These are phyloP conservation scores for Ctenicera cuprea DNA, from an alignment of 2,888 invertebrate species.

Conservation along the genomic window DNA sequence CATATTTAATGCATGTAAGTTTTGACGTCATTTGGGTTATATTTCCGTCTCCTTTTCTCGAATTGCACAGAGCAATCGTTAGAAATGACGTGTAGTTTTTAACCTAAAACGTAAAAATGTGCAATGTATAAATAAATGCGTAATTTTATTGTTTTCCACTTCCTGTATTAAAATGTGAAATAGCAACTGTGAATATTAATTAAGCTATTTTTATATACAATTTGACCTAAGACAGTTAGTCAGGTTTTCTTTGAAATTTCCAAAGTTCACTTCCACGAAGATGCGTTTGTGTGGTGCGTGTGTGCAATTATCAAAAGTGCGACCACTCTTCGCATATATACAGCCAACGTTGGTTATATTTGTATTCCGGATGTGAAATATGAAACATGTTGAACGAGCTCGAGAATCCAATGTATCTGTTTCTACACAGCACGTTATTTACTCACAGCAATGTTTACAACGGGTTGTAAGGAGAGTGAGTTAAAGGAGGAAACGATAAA, in stretches of 20 bases:
- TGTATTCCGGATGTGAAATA: constrained; percentile 40
- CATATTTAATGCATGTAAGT: constrained; percentile 28
- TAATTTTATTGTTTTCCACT: constrained; percentile 53
- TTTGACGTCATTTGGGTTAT: constrained; percentile 45
- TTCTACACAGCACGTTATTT: constrained; percentile 23
- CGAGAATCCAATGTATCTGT: constrained; percentile 29
- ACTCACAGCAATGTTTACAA: constrained; percentile 23
- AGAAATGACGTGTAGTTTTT: constrained; percentile 46
- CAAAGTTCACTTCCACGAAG: constrained; percentile 18
- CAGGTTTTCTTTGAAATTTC: constrained; percentile 24
- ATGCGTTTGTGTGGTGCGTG: constrained; percentile 24
- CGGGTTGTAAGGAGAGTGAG: not conserved
- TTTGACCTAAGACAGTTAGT: constrained; percentile 30
- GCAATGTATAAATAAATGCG: constrained; percentile 51
- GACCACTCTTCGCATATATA: not conserved
- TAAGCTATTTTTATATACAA: constrained; percentile 29
- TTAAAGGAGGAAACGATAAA: not conserved
- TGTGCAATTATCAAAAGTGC: constrained; percentile 15
- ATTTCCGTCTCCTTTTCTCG: constrained; percentile 39
- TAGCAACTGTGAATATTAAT: constrained; percentile 46
- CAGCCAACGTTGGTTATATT: constrained; percentile 18
- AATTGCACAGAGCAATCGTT: not conserved
- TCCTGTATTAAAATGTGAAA: constrained; percentile 51
- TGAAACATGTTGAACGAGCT: constrained; percentile 33
- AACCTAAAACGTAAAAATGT: constrained; percentile 47